Evolutionary conservation across 2,113 vertebrate species (phyloP).

Genomic region (Chloropsis cyanopogon): DNA sequence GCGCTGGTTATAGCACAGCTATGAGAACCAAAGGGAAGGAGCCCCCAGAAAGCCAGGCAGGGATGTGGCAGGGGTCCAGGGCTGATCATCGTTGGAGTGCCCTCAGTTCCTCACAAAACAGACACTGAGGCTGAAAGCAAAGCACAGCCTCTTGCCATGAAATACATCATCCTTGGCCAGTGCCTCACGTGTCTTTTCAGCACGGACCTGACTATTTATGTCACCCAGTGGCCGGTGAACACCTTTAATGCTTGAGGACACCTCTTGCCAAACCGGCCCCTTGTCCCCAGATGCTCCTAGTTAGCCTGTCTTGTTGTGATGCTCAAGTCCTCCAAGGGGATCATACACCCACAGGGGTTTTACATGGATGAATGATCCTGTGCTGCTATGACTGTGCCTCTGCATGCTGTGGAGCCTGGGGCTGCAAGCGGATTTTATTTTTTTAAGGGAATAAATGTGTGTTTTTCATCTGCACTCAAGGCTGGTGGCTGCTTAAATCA

Average conservation of each 20-base stretch:
- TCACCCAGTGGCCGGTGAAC: background rate
- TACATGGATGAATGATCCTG: background rate
- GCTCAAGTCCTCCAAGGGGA: background rate
- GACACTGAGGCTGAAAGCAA: background rate
- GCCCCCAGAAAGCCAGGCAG: background rate
- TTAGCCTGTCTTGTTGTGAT: background rate
- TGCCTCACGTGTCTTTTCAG: background rate
- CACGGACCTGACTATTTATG: background rate
- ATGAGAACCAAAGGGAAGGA: background rate
- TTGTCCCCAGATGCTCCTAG: background rate
- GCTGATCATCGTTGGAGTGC: background rate
- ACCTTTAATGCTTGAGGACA: background rate
- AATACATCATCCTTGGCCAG: background rate
- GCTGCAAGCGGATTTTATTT: background rate
- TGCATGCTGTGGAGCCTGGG: background rate
- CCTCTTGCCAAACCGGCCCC: background rate
- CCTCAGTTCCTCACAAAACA: background rate
- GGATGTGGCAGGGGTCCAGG: background rate
- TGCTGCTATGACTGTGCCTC: background rate
- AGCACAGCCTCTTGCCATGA: background rate
- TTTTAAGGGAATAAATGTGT: background rate
- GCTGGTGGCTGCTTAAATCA: background rate
- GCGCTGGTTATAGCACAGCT: background rate
- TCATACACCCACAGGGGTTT: background rate
- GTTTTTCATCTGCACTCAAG: background rate